Percentiles rank a stretch among this genome's conserved stretches.
These are phyloP conservation scores for Sebastes matsubarae DNA, from an alignment of 2,797 vertebrate species.

Conservation along the genomic window DNA sequence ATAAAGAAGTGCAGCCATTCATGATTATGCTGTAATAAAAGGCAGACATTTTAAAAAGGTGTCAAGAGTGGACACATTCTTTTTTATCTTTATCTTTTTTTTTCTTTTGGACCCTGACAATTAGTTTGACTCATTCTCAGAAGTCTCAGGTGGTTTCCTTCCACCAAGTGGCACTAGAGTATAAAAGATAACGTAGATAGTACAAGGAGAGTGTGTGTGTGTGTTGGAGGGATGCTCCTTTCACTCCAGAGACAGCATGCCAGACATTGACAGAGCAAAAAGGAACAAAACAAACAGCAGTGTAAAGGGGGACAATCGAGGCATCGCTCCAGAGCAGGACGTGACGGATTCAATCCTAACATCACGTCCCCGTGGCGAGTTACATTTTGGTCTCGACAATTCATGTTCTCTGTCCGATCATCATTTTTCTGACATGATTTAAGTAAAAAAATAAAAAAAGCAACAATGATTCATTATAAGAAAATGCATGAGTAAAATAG, in stretches of 20 bases:
- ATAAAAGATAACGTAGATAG: conserved; percentile 77
- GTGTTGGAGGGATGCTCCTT: conserved; percentile 61
- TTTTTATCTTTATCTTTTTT: neutral
- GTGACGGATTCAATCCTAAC: conserved; percentile 82
- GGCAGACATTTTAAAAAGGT: conserved; percentile 70
- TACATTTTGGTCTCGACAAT: conserved; percentile 78
- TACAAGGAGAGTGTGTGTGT: conserved; percentile 42
- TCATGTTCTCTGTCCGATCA: conserved; percentile 58
- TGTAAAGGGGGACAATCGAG: conserved; percentile 46
- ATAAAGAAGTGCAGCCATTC: conserved; percentile 72
- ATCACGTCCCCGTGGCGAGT: conserved; percentile 64
- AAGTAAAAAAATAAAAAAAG: conserved; percentile 38
- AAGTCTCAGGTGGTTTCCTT: conserved; percentile 79
- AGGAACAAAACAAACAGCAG: conserved; percentile 57
- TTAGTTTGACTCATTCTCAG: conserved; percentile 83
- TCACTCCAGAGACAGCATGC: conserved; percentile 68
- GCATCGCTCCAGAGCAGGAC: conserved; percentile 48
- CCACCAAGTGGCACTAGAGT: conserved; percentile 87
- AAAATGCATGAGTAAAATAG: conserved; percentile 57
- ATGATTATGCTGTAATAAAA: conserved; percentile 71
- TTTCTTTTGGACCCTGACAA: conserved; percentile 76
- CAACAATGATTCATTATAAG: conserved; percentile 48
- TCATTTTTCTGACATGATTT: conserved; percentile 40
- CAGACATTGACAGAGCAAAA: conserved; percentile 65
- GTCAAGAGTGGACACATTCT: conserved; percentile 65